Base-by-base conservation (phyloP, 2,888 invertebrate species). In the Xiphydria camelus region DNA sequence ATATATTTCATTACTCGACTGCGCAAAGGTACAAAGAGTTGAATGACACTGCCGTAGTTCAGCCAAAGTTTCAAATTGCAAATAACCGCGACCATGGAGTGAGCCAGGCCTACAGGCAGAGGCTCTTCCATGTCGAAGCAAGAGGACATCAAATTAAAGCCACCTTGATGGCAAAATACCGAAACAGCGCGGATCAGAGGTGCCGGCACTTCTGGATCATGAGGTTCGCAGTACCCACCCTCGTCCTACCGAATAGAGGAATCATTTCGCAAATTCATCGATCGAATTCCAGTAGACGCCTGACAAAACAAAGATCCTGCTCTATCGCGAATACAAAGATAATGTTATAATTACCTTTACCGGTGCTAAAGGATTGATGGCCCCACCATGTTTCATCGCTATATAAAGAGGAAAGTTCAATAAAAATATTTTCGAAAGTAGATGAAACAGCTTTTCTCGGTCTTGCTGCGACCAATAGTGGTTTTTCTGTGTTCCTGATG, bases 51-150 rank as follows among this genome's bases (percentile, higher is more conserved):
- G 65, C 90, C 86, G 68, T 91, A 92, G 77, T 94, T 95, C 62
- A 95, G 82, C 94, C 94, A 95, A 22, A 94, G 78, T 71, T 95
- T 93, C 41, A 95, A 82, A 81, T 95, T 94, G 47, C 94, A 92
- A 48, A 94, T 89, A 58, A 94, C 88, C 50, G 91, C 89, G 58
- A 94, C 91, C 76, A 95, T 89, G 26, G 92, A 88, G 81, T 95
- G 94, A 9, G 94, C 94, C 73, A 93, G 87, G 34, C 90, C 88
- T 55, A 94, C 84, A 1, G 94, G 91, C 62, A 96, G 78, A 31
- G 91, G 88, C 55, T 82, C 80, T 33, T 87, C 81, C 73, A 83
- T 80, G 61, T 91, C 90, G 77, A 95, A 94, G 72, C 93, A 92
- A 41, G 86, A 81, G 20, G 89, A 88, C 85, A 95, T 90, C 22